Evolutionary conservation across 64 coral and sea anemone genomes (phyloP).

Genomic region (Anthopleura sola): DNA sequence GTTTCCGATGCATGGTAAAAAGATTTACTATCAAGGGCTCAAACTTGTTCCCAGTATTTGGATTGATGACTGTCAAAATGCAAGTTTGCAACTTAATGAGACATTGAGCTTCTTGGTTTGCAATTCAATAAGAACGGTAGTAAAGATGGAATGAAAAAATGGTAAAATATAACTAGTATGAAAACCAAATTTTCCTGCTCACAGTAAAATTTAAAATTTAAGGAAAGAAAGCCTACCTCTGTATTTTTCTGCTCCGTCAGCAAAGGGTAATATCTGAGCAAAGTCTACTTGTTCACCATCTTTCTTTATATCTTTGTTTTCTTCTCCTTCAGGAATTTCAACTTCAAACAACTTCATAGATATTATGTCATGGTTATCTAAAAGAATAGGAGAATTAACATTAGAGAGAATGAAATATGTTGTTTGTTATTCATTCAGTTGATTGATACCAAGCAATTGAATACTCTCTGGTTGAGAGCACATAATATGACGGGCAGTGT

Average conservation of each 20-base stretch:
- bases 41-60: no score
- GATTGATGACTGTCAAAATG: no score
- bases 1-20: no score
- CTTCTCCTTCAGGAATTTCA: slow-evolving; percentile 42
- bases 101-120: no score
- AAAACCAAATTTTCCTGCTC: background rate
- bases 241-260: slow-evolving; percentile 67
- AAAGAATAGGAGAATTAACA: background rate
- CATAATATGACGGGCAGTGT: no score
- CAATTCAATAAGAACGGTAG: no score
- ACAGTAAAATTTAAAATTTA: no score
- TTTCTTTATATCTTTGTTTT: background rate
- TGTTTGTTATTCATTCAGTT: background rate
- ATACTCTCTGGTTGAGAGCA: no score
- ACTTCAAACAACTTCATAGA: slow-evolving; percentile 95
- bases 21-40: no score
- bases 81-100: no score
- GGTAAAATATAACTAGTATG: no score
- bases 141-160: no score
- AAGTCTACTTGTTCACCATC: slow-evolving; percentile 48
- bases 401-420: background rate
- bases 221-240: slow-evolving; percentile 46
- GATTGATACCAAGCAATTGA: background rate
- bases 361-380: slow-evolving; percentile 99
- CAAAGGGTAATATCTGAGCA: slow-evolving; percentile 59